Base-by-base conservation (phyloP, 1,140 invertebrate species). In the Drosophila seguyi region DNA sequence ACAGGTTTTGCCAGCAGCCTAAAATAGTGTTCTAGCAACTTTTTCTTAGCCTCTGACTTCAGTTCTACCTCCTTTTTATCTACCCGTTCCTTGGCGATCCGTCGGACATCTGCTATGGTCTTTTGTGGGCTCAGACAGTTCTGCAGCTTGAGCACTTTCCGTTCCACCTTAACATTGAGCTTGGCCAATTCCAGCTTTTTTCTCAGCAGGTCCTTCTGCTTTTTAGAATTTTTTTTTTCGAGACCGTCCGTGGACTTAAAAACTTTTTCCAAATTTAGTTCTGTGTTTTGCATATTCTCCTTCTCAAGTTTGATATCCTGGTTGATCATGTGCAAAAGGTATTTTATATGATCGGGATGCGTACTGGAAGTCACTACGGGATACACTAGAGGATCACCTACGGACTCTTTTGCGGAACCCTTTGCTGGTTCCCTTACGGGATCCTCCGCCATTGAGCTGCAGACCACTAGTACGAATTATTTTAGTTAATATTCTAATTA, bases 201-300 rank as follows among this genome's bases (percentile, higher is more conserved):
- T 16, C 4, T 42, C 6, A 6, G 4, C 41, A 42, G 2, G 0
- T 20, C 10, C 0, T 42, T 42, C 4, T 13, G 0, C 4, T 13
- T 2, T 11, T 13, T 20, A 1, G 18, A 5, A 42, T 13, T n/a
- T 0, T 1, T 0, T 1, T 2, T n/a, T n/a, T n/a, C 6, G 0
- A n/a, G 3, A 2, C 4, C 2, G 6, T 0, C 5, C 36, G 0
- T 3, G n/a, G n/a, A 6, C 4, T 10, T 5, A 6, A 2, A 38
- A 2, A 6, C 2, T 38, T 5, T 2, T 38, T 38, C 14, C 36
- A 38, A 16, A 5, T 2, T 7, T 0, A 6, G 4, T 6, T 38
- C 14, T 16, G 2, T 25, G 25, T 25, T 25, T n/a, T n/a, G n/a
- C n/a, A n/a, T n/a, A n/a, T n/a, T n/a, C n/a, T n/a, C n/a, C n/a